phyloP scores from a whole-genome alignment of 1,140 invertebrate species.

The Nasonia vitripennis region DNA sequence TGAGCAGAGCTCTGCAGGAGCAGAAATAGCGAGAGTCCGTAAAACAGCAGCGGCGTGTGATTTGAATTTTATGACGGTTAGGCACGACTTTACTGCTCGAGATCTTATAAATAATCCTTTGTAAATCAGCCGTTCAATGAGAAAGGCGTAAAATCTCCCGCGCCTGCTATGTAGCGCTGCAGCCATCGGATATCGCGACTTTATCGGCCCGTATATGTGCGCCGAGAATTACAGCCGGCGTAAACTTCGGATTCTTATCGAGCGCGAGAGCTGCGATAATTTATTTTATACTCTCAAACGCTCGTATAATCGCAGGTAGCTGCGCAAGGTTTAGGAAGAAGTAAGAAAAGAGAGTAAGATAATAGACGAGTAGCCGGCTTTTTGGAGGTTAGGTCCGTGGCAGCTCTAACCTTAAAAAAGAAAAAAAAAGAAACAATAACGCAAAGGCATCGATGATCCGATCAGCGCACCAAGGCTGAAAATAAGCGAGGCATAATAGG shows the following conservation, averaged over 20 bases:
- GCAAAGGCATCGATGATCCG: not conserved
- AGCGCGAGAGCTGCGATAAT: not conserved
- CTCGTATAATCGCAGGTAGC: not conserved
- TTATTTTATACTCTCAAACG: slow-evolving; percentile 1
- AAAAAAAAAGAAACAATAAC: slow-evolving; percentile 11
- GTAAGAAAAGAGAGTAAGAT: slow-evolving; percentile 5
- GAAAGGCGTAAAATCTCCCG: not conserved
- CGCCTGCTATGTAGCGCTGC: not conserved
- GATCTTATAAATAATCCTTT: slow-evolving; percentile 26
- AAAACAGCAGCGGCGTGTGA: not conserved
- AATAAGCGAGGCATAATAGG: not conserved
- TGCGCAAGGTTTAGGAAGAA: slow-evolving; percentile 3
- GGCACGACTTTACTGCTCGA: not conserved
- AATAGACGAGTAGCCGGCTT: not conserved
- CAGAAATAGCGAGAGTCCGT: not conserved
- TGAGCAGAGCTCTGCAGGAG: not conserved
- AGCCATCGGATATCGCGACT: not conserved
- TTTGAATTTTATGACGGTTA: not conserved
- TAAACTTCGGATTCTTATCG: not conserved
- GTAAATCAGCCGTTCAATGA: slow-evolving; percentile 1
- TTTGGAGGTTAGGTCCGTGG: too few species aligned
- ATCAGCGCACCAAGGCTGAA: slow-evolving; percentile 2
- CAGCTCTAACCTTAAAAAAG: not conserved
- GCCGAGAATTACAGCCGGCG: not conserved
- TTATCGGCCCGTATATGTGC: not conserved